Conservation (phyloP, 2,888 invertebrate species). For the Ctena decussata region DNA sequence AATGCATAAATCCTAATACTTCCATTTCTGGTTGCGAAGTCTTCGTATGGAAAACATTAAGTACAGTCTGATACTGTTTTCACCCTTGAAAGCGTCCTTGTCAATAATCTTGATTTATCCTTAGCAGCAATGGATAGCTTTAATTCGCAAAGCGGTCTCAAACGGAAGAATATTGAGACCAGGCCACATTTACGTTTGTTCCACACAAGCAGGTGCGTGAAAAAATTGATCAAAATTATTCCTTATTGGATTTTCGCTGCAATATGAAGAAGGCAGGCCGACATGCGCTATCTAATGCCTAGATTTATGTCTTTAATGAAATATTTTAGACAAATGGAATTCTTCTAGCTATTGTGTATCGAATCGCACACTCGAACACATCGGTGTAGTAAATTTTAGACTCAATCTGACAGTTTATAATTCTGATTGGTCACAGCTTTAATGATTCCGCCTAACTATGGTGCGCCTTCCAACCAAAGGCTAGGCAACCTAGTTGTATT, state of each 20-base stretch:
- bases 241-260: conserved; percentile 39
- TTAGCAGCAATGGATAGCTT: neutral
- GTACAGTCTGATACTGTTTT: conserved; percentile 1
- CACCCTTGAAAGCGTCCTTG: conserved; percentile 15
- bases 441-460: neutral
- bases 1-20: neutral
- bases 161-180: neutral
- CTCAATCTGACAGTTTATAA: conserved; percentile 39
- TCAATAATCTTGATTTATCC: conserved; percentile 2
- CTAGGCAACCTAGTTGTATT: neutral
- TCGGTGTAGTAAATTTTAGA: conserved; percentile 59
- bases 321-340: conserved; percentile 60
- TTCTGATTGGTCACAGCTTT: neutral
- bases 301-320: conserved; percentile 71
- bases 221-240: neutral
- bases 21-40: neutral
- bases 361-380: conserved; percentile 53
- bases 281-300: conserved; percentile 16
- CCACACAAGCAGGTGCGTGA: conserved; percentile 1
- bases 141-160: conserved; percentile 1
- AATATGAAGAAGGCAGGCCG: conserved; percentile 28
- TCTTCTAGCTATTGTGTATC: conserved; percentile 53
- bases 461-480: neutral
- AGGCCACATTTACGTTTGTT: neutral
- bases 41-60: neutral